Evolutionary conservation across 92 coral and sea anemone species (phyloP), one percentile per base, ranked within the genome.

Genomic region (Zoanthus gigantus): DNA sequence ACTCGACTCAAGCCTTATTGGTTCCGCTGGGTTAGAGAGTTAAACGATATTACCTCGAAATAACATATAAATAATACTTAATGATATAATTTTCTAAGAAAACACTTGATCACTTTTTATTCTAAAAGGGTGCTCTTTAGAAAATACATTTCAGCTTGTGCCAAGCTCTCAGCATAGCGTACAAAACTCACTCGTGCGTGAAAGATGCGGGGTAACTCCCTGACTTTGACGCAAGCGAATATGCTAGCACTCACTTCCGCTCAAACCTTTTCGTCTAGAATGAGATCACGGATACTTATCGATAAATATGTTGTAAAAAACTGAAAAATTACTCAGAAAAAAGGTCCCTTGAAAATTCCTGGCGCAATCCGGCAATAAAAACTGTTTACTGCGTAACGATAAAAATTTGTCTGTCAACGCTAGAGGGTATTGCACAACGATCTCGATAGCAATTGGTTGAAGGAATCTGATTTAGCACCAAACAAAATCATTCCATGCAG

Each of bases 401-500:
- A 65, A 81, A 63, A 23, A 67, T 0, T 23, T 46, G 74, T 66
- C 58, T 66, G 85, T 81, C 85, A 81, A 42, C 76, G 85, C 85
- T 61, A 5, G 46, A 67, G 85, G 85, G 13, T 46, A 81, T 81
- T 81, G 74, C 85, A 81, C 75, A 66, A 81, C 75, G 28, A 23
- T 34, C 84, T 18, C 34, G 75, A 47, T 42, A 45, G 58, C 58
- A 31, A 81, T 81, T 81, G 85, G 85, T 71, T 48, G 11, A 44
- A 81, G 85, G 65, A 66, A 81, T 81, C 85, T 65, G 85, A 81
- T 81, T 81, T 81, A 53, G 17, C 15, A 66, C 29, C 85, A 81
- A 81, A 67, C 74, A 67, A 79, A 23, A 81, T 81, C 74, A 81
- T 66, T 81, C 85, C 85, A 81, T 23, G 56, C 85, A 68, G 85